Base-by-base conservation (phyloP, 2,797 vertebrate genomes). In the Schizopygopsis pylzovi region DNA sequence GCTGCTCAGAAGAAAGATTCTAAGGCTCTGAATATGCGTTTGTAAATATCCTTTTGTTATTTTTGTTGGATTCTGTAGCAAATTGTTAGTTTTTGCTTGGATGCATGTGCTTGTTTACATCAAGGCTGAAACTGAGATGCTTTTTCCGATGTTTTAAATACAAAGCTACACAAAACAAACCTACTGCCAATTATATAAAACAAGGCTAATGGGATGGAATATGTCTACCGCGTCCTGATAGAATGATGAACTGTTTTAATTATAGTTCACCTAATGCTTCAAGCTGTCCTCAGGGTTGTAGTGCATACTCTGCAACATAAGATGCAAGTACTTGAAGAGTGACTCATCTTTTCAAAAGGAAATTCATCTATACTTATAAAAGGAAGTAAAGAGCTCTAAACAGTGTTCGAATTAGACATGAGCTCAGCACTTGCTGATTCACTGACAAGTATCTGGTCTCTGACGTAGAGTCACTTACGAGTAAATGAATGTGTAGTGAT, bases 31-130 rank as follows among this genome's bases (percentile, higher is more conserved):
- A 76, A 75, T 70, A 63, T 68, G 47, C 13, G 9, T 43, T 28
- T 75, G 52, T 41, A 70, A 52, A 25, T 81, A 59, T 63, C 4
- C 39, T 49, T 71, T 56, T 39, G 87, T 91, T 89, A 91, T 88
- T 63, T 71, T 41, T 2, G 80, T 92, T 89, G 91, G 88, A 91
- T 91, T 92, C 89, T 89, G 90, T 86, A 85, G 88, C 85, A 86
- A 61, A 4, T 79, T 81, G 72, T 82, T 87, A 54, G 9, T 81
- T 79, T 54, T 52, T 86, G 54, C 81, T 59, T 54, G 33, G 78
- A 79, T 86, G 73, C 20, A 25, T 71, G 63, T 85, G 47, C 41
- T 59, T 86, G 54, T 63, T 73, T 49, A 41, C 33, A 20, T 73
- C 43, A 18, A 49, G 8, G 22, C 52, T 28, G 67, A 25, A 41